phyloP scores from a whole-genome alignment of 23 tunicate genomes.

The Corella eumyota region DNA sequence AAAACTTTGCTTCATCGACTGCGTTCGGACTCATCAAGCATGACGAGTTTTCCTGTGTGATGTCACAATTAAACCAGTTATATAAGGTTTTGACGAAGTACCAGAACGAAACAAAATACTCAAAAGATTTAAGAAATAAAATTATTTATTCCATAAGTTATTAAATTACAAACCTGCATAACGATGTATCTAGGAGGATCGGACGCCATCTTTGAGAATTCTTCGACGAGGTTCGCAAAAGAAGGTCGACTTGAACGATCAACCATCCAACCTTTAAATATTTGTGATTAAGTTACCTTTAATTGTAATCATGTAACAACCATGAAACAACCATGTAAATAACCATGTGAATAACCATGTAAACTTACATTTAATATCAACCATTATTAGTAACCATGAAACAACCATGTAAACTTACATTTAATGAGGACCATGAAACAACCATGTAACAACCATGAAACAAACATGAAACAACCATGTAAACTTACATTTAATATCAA shows the following conservation, averaged over 20 bases:
- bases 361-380: too few relatives aligned
- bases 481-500: too few relatives aligned
- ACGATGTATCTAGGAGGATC: slow-evolving; percentile 70
- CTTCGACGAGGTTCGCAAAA: slow-evolving; percentile 56
- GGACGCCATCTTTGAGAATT: slow-evolving; percentile 45
- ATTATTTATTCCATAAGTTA: too few relatives aligned
- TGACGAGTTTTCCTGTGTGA: slow-evolving; percentile 1
- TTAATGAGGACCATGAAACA: slow-evolving; percentile 82
- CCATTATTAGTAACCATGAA: too few relatives aligned
- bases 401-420: slow-evolving; percentile 48
- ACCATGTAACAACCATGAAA: slow-evolving; percentile 9
- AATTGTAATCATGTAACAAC: not conserved
- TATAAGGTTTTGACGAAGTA: too few relatives aligned
- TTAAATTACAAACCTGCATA: too few relatives aligned
- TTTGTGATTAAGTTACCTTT: not conserved
- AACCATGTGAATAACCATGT: too few relatives aligned
- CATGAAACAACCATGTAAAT: too few relatives aligned
- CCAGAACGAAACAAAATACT: not conserved
- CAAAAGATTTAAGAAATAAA: not conserved
- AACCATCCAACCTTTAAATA: slow-evolving; percentile 83
- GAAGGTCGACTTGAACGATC: slow-evolving; percentile 53
- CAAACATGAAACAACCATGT: too few relatives aligned
- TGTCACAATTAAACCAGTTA: not conserved
- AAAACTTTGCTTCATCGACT: slow-evolving; percentile 52
- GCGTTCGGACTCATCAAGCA: slow-evolving; percentile 55